Conservation (phyloP, 2,113 vertebrate species). For the Morone saxatilis region DNA sequence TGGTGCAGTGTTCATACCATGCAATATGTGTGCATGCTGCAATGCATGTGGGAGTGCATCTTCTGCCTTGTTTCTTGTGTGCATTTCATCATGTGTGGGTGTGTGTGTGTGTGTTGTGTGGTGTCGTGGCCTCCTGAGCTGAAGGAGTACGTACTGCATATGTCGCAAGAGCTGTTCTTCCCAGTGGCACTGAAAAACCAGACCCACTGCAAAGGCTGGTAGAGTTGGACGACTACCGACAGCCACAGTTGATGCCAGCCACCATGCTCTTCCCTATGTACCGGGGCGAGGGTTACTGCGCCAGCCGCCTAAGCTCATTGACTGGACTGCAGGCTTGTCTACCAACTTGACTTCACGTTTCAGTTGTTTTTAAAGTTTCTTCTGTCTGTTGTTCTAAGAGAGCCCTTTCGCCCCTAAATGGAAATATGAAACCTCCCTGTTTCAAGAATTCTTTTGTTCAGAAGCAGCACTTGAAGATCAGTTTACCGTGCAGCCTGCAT, state of each 20-base stretch:
- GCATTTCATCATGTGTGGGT: slow-evolving; percentile 63
- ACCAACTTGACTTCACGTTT: slow-evolving; percentile 54
- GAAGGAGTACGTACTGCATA: slow-evolving; percentile 69
- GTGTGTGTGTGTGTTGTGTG: slow-evolving; percentile 51
- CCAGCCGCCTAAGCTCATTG: slow-evolving; percentile 75
- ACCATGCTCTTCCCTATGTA: slow-evolving; percentile 80
- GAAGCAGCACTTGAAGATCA: neutral
- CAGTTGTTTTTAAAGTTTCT: slow-evolving; percentile 53
- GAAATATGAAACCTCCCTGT: neutral
- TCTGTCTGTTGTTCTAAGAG: slow-evolving; percentile 39
- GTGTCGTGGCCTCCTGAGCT: slow-evolving; percentile 78
- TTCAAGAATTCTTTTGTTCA: neutral
- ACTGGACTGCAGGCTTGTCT: slow-evolving; percentile 69
- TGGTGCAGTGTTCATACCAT: slow-evolving; percentile 49
- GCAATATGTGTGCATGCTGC: slow-evolving; percentile 65
- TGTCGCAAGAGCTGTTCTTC: slow-evolving; percentile 77
- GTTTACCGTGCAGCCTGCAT: slow-evolving; percentile 17
- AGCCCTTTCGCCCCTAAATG: slow-evolving; percentile 27
- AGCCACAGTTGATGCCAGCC: slow-evolving; percentile 80
- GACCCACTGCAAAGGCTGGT: slow-evolving; percentile 80
- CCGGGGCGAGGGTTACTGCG: slow-evolving; percentile 77
- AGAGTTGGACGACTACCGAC: slow-evolving; percentile 69
- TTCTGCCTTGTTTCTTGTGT: slow-evolving; percentile 67
- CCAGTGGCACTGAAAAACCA: slow-evolving; percentile 86
- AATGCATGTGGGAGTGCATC: slow-evolving; percentile 50